These are phyloP conservation scores for Erinaceus europaeus DNA, from an alignment of 2,113 vertebrate species.

Conservation along the genomic window DNA sequence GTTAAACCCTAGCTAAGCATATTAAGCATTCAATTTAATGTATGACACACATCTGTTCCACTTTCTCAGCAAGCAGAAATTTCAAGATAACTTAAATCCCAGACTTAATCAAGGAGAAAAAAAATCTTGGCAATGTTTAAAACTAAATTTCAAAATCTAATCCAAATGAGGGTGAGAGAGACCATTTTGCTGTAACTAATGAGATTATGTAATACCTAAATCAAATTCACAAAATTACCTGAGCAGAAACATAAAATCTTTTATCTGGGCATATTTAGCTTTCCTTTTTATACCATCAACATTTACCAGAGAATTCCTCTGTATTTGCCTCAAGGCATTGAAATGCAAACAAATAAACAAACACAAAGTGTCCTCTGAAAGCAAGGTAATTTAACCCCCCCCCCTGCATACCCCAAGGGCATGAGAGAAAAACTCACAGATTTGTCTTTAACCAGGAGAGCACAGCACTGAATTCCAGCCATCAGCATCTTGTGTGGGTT, in stretches of 20 bases:
- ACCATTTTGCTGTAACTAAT: slow-evolving; percentile 7
- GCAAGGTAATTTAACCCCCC: rapidly evolving
- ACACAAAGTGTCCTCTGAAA: neutral
- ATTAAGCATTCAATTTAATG: slow-evolving; percentile 55
- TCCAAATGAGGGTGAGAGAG: slow-evolving; percentile 9
- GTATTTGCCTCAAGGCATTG: neutral
- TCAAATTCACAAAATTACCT: neutral
- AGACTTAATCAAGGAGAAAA: slow-evolving; percentile 47
- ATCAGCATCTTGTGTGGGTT: slow-evolving; percentile 93
- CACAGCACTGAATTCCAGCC: slow-evolving; percentile 90
- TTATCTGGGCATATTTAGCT: neutral
- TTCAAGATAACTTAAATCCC: slow-evolving; percentile 59
- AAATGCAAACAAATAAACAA: neutral
- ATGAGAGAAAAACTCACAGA: slow-evolving; percentile 78
- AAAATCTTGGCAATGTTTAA: slow-evolving; percentile 31
- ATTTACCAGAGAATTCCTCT: neutral
- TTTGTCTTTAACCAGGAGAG: slow-evolving; percentile 87
- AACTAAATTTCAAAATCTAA: slow-evolving; percentile 55
- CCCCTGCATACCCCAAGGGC: rapidly evolving
- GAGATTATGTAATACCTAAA: slow-evolving; percentile 19
- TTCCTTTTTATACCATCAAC: neutral
- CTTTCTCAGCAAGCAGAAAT: slow-evolving; percentile 51
- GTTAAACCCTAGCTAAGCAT: slow-evolving; percentile 6
- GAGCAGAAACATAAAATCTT: neutral
- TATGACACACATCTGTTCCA: slow-evolving; percentile 58